Evolutionary conservation across 2,888 invertebrate genomes (phyloP).

Genomic region (Habroteleia sp.): DNA sequence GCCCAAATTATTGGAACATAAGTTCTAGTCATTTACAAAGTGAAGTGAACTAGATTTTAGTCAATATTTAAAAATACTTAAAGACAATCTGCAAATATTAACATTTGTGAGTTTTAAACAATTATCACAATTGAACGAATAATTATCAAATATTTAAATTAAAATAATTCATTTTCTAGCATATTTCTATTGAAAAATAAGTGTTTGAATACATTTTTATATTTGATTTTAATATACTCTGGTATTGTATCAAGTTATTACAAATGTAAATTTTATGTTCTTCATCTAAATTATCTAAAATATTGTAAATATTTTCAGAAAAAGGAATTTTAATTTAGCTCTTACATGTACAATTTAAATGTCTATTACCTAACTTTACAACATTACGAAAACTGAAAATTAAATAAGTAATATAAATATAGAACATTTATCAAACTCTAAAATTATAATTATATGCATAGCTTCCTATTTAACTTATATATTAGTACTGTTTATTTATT

Average conservation of each 20-base stretch:
- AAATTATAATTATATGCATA: not conserved
- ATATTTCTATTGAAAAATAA: too few relatives aligned
- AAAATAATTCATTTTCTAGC: too few relatives aligned
- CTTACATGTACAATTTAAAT: conserved; percentile 2
- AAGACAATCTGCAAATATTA: conserved; percentile 13
- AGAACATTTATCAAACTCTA: not conserved
- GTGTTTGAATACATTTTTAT: too few relatives aligned
- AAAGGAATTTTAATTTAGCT: not conserved
- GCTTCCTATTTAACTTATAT: too few relatives aligned
- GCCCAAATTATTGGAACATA: not conserved
- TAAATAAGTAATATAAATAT: not conserved
- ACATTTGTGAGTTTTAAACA: conserved; percentile 7
- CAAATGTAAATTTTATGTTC: too few relatives aligned
- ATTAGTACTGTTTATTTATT: not conserved
- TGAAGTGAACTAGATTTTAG: too few relatives aligned
- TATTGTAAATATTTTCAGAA: conserved; percentile 3
- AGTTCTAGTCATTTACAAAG: not conserved
- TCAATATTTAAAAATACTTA: conserved; percentile 9
- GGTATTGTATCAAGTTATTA: too few relatives aligned
- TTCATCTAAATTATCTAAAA: conserved; percentile 6
- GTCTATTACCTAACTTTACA: conserved; percentile 9
- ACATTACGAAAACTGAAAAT: not conserved
- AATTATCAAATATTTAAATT: too few relatives aligned
- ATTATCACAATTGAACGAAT: conserved; percentile 24
- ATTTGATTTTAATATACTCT: too few relatives aligned